These are phyloP conservation scores for Miltochrista miniata DNA, from an alignment of 2,888 invertebrate species.

Conservation along the genomic window DNA sequence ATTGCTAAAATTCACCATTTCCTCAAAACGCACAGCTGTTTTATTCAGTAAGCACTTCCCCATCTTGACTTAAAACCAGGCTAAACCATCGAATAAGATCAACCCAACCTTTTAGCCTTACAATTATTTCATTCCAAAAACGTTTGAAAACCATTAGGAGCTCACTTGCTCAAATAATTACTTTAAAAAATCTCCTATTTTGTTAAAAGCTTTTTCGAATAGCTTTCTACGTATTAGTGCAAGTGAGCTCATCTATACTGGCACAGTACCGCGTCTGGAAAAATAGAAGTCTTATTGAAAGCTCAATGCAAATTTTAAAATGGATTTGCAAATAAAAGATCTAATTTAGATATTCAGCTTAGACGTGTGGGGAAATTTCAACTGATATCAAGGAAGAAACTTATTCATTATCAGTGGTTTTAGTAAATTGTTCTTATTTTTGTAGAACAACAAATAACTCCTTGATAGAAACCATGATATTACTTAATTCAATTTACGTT, in stretches of 20 bases:
- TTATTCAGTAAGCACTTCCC: conserved; percentile 2
- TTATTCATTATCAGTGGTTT: background rate
- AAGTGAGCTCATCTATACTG: conserved; percentile 24
- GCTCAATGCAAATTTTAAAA: conserved; percentile 32
- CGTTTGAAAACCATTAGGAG: conserved; percentile 32
- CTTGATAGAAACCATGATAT: too few relatives aligned
- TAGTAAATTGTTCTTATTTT: too few relatives aligned
- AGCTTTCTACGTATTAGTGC: conserved; percentile 34
- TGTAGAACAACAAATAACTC: too few relatives aligned
- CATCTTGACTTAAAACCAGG: conserved; percentile 4
- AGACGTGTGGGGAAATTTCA: too few relatives aligned
- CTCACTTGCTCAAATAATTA: conserved; percentile 38
- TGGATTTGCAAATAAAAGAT: conserved; percentile 13
- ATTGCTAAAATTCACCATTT: too few relatives aligned
- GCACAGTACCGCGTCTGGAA: conserved; percentile 32
- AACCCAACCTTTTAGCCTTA: conserved; percentile 16
- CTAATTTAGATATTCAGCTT: background rate
- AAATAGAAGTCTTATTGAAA: conserved; percentile 39
- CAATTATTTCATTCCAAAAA: conserved; percentile 23
- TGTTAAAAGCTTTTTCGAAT: conserved; percentile 52
- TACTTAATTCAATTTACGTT: too few relatives aligned
- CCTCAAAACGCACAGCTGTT: too few relatives aligned
- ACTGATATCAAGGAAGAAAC: too few relatives aligned
- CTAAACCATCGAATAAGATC: conserved; percentile 13
- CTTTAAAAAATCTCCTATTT: conserved; percentile 47